Evolutionary conservation across 1,140 invertebrate genomes (phyloP), one percentile per base, ranked within the genome.

Genomic region (Phenacoccus solenopsis): DNA sequence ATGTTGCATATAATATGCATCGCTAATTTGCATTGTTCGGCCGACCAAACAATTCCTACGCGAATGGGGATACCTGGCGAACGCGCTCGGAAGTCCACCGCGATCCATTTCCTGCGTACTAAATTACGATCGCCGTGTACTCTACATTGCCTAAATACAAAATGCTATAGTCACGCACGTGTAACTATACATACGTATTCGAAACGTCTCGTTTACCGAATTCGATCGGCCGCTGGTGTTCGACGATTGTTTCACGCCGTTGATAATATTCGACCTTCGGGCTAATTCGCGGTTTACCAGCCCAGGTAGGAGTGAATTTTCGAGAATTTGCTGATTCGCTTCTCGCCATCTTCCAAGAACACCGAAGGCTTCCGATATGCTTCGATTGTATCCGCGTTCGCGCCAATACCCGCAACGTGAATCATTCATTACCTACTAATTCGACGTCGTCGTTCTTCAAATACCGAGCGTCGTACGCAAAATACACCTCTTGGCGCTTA

Each of bases 1-100:
- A 49, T 49, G 38, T 49, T 49, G 38, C 38, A 49, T 49, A 49
- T 49, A 49, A 49, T 49, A 49, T 49, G 38, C 38, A 49, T 49
- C 38, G 16, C 38, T 49, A 49, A 49, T 49, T 49, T 49, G 38
- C 38, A 49, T 49, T 49, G 38, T 49, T 49, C 38, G 38, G 4
- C 38, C 38, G 38, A 49, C 38, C 12, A 49, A 49, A 49, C 38
- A 49, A 49, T 49, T 49, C 38, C 38, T 49, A 49, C 38, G 38
- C 38, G 20, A 49, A 49, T 10, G 38, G 38, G 38, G 30, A 32
- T 5, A 32, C 5, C 13, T 13, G 38, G 38, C 16, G 38, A 49
- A 49, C 38, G 16, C 13, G 38, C 38, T 49, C 38, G 38, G 38
- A 49, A 49, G 38, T 49, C 38, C 12, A 49, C 38, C 12, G 38